Base-by-base conservation (phyloP, 2,113 vertebrate genomes). In the Dicerorhinus sumatrensis region DNA sequence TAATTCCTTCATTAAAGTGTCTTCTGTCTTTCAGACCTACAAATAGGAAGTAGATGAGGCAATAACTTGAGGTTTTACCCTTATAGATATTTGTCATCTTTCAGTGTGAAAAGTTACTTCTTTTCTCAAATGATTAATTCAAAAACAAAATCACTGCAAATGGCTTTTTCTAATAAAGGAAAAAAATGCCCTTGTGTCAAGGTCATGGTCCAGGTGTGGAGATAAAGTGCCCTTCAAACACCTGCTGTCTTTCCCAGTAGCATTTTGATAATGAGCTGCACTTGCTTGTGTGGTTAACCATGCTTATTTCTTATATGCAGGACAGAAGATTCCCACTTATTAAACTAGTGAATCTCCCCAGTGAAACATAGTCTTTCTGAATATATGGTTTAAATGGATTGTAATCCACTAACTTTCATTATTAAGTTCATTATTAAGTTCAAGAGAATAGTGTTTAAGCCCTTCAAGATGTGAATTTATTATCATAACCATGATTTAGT, bases 341-440 rank as follows among this genome's bases (percentile, higher is more conserved):
- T 95, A 98, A 89, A n/a, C 70, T 94, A 42, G 60, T 93, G 31
- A 98, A 97, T 75, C 39, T 89, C 20, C 65, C 88, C 65, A 3
- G 0, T 96, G 91, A 97, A 98, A 94, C 89, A 97, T 48, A 21
- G 63, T 72, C 39, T 94, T 97, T 96, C 65, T 77, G 51, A 80
- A 91, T 16, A 87, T 62, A 89, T 73, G 90, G 58, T 97, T 97
- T 91, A 95, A 95, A 79, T 94, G 91, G 12, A 94, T 89, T 88
- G 20, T 91, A 92, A 97, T 95, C 93, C 84, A 89, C 96, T 98
- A 96, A 95, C n/a, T 97, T 95, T 93, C 93, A 60, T 95, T 96
- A 91, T 97, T 96, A 97, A 63, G 84, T 25, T 65, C 76, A 97
- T 96, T 95, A 42, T 94, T 97, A 42, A 42, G 42, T 42, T 42